Percentiles rank a stretch among this genome's conserved stretches.
Evolutionary conservation across 2,888 invertebrate species (phyloP).

Genomic region (Ptycholaimellus sp.): DNA sequence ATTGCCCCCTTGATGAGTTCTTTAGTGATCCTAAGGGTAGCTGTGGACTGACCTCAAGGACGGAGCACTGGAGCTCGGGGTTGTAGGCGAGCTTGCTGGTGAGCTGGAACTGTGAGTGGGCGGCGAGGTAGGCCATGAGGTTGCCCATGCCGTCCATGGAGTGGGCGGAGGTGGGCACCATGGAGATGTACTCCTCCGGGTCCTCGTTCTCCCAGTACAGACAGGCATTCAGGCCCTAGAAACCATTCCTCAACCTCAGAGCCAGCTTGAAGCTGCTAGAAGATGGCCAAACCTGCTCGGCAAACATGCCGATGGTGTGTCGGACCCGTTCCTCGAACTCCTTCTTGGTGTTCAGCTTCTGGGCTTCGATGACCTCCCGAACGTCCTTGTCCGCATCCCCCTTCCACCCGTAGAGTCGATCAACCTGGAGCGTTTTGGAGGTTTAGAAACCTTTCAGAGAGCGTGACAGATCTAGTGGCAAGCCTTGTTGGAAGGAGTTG

Average conservation of each 20-base stretch:
- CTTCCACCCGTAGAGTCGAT: slow-evolving; percentile 76
- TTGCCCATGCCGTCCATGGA: slow-evolving; percentile 98
- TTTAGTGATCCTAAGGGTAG: no score
- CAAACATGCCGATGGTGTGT: slow-evolving; percentile 68
- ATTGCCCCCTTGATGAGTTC: no score
- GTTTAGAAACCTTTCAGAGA: no score
- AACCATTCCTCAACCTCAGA: no score
- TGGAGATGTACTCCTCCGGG: slow-evolving; percentile 64
- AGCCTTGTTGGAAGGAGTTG: no score
- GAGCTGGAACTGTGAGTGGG: slow-evolving; percentile 65
- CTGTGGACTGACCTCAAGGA: slow-evolving; percentile 35
- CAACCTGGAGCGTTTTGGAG: slow-evolving; percentile 30
- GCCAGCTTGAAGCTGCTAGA: no score
- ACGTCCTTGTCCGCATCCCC: slow-evolving; percentile 55
- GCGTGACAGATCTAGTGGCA: no score
- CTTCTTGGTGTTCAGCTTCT: slow-evolving; percentile 59
- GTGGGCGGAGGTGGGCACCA: slow-evolving; percentile 90
- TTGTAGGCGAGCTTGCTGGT: slow-evolving; percentile 63
- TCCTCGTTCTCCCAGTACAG: slow-evolving; percentile 87
- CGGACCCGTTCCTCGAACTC: slow-evolving; percentile 76
- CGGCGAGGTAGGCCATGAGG: slow-evolving; percentile 67
- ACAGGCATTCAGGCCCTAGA: slow-evolving; percentile 67
- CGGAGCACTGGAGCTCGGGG: slow-evolving; percentile 52
- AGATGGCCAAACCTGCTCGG: slow-evolving; percentile 49
- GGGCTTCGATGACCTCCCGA: slow-evolving; percentile 42